A percentile compares a stretch with the other conserved stretches of the same genome.
These are phyloP conservation scores for Rhodinocichla rosea DNA, from an alignment of 2,113 vertebrate species.

Conservation along the genomic window DNA sequence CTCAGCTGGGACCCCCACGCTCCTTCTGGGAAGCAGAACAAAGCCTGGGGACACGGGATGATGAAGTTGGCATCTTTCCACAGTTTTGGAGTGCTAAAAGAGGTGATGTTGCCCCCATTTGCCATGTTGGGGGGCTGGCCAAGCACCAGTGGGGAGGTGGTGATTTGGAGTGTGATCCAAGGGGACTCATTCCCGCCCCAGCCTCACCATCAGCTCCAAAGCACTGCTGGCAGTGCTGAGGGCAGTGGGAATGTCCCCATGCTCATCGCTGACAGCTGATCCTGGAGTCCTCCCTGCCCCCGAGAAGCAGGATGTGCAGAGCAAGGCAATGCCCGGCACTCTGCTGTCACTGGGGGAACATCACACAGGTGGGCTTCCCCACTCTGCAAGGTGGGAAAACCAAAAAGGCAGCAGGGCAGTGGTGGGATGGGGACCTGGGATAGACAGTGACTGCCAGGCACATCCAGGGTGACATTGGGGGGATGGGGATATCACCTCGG, in stretches of 20 bases:
- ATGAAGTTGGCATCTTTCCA: accelerated
- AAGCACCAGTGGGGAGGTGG: neutral
- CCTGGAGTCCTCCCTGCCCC: neutral
- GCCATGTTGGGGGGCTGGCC: neutral
- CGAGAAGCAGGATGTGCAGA: accelerated
- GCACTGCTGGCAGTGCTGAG: neutral
- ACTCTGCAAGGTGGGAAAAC: neutral
- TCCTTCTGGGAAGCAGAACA: neutral
- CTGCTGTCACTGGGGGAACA: no score
- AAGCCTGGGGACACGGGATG: neutral
- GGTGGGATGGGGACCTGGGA: neutral
- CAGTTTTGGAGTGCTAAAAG: neutral
- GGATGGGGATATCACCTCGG: accelerated
- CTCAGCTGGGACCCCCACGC: neutral
- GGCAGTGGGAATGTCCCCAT: neutral
- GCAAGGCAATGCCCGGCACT: accelerated
- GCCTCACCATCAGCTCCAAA: neutral
- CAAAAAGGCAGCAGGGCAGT: neutral
- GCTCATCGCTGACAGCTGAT: accelerated
- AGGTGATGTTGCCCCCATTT: neutral
- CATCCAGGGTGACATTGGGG: neutral
- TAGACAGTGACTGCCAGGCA: neutral
- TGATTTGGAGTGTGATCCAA: neutral
- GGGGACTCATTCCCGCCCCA: neutral
- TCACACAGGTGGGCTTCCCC: neutral